Base-by-base conservation (phyloP, 1,140 invertebrate species). In the Liolophura sinensis region DNA sequence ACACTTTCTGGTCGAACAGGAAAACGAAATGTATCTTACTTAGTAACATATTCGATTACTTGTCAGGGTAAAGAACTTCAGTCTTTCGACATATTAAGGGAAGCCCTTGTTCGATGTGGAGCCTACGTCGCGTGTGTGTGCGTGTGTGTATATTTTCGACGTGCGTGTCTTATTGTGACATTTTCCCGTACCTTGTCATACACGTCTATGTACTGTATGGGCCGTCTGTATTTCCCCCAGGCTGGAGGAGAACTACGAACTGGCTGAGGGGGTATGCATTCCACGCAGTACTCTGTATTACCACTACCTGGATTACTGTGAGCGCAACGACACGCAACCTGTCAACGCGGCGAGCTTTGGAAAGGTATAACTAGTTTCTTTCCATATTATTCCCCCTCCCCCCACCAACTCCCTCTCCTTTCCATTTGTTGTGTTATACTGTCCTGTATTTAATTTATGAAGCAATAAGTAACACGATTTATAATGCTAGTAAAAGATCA, bases 271-370 rank as follows among this genome's bases (percentile, higher is more conserved):
- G 5, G 87, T 88, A 0, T 89, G 88, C 74, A 87, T 89, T 40
- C 88, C 88, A 0, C 72, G 88, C 47, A 87, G 85, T 72, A 85
- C 87, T 3, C 76, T 89, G 48, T 89, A 88, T 70, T 79, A 82
- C 46, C 87, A 89, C 72, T 89, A 89, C 74, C 82, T 87, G 22
- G 86, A 88, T 65, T 88, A 87, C 77, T 88, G 87, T 72, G 78
- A 79, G 57, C 84, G 80, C 58, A 85, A 85, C 58, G 79, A 82
- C 62, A 83, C 85, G 50, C 84, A 87, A 64, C 88, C 88, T 0
- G 87, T 89, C 60, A 88, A 88, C 69, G 88, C 88, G 1, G 88
- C 88, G 22, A 88, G 87, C 65, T 89, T 89, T 73, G 88, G 88
- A 60, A 89, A 89, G 84, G 87, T 88, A 74, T 66, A 69, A 70